These are phyloP conservation scores for Alviniconcha strummeri DNA, from an alignment of 2,888 invertebrate genomes.

Conservation along the genomic window DNA sequence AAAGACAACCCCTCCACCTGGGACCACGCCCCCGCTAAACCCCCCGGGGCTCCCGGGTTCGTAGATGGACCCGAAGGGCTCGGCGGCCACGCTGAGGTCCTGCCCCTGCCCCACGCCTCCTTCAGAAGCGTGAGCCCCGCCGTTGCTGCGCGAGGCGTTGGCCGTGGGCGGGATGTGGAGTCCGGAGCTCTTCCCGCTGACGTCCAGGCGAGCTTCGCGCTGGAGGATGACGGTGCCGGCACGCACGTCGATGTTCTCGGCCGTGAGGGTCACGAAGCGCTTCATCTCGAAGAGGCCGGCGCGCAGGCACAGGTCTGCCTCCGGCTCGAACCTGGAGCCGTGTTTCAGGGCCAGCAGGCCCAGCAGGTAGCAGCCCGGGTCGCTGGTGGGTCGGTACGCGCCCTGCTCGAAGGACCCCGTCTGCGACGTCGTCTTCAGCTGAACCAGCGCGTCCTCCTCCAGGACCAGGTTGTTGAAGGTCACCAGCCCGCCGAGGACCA, in stretches of 20 bases:
- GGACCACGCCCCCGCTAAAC: slow-evolving; percentile 49
- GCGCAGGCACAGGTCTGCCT: slow-evolving; percentile 46
- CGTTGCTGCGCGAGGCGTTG: slow-evolving; percentile 45
- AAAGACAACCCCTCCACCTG: slow-evolving; percentile 54
- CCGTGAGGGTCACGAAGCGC: slow-evolving; percentile 50
- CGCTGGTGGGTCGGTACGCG: slow-evolving; percentile 47
- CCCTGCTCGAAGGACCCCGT: slow-evolving; percentile 52
- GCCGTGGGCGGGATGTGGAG: slow-evolving; percentile 40
- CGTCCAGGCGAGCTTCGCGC: slow-evolving; percentile 54
- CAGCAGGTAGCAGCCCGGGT: slow-evolving; percentile 49
- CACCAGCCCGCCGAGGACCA: slow-evolving; percentile 52
- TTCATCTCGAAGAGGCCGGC: slow-evolving; percentile 56
- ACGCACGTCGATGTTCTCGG: slow-evolving; percentile 50
- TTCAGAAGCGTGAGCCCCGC: slow-evolving; percentile 53
- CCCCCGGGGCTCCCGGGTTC: slow-evolving; percentile 47
- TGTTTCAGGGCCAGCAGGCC: slow-evolving; percentile 49
- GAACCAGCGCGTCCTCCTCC: slow-evolving; percentile 51
- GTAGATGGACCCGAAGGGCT: slow-evolving; percentile 57
- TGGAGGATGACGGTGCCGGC: slow-evolving; percentile 54
- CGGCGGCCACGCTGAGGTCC: slow-evolving; percentile 40
- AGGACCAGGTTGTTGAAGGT: slow-evolving; percentile 58
- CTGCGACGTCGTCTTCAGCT: slow-evolving; percentile 49
- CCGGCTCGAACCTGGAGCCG: slow-evolving; percentile 50
- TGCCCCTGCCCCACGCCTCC: slow-evolving; percentile 52
- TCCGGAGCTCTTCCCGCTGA: slow-evolving; percentile 43